Evolutionary conservation across 2,888 invertebrate species (phyloP), one percentile per base, ranked within the genome.

Genomic region (Rhodophaea formosa): DNA sequence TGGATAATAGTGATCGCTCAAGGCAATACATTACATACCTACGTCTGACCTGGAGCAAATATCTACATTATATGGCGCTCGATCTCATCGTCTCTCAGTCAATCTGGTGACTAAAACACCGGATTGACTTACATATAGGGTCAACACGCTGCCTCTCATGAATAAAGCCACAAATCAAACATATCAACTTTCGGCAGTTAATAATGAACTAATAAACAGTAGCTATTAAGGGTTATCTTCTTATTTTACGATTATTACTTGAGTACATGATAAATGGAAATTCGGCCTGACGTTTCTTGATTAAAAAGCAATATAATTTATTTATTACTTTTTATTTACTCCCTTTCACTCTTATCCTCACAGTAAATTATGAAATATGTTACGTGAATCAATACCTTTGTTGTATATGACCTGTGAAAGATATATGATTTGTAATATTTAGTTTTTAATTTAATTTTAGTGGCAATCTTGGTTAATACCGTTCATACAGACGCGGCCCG

Each of bases 181-280:
- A 10, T 8, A 49, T 10, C 6, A 49, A 49, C 49, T 32, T 49
- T 49, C 49, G 32, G 32, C 32, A 32, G 49, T 49, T 49, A 49
- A 49, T 49, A 49, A 49, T 49, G 30, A 32, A 49, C 49, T 49
- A 49, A 49, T 49, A 49, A 49, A 49, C 49, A 32, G 49, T 49
- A 49, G 49, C 49, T 49, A 49, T 49, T 49, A 49, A 32, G 49
- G 32, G 32, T 32, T 49, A 49, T 32, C 49, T 8, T 49, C 15
- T 32, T 15, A 47, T 49, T 49, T 49, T 15, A 49, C 49, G 49
- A 49, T 32, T 32, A 49, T 49, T 32, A 49, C 49, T 8, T 14
- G 15, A 14, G 49, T 49, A 32, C 30, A 47, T 49, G 32, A 49
- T 15, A 16, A 15, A 49, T 49, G 8, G 15, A 6, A 32, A 32